Base-by-base conservation (phyloP, 2,113 vertebrate species). In the Aegotheles bennettii region DNA sequence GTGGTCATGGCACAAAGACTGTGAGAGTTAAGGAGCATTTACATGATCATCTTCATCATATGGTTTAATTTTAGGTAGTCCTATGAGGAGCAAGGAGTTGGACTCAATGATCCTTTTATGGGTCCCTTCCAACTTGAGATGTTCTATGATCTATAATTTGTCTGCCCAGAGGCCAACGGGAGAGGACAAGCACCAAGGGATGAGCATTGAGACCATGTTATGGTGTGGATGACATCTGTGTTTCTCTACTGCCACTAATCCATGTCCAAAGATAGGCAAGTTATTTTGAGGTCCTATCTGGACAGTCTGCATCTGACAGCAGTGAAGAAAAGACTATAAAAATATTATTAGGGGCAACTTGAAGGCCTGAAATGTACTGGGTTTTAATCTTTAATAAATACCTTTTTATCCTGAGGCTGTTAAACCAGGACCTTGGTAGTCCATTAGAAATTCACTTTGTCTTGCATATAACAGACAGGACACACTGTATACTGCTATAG, bases 261-360 rank as follows among this genome's bases (percentile, higher is more conserved):
- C 9, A 36, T 1, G 2, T 63, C 3, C 26, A 45, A 10, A 4
- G 7, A 3, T 33, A 10, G 26, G 6, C 7, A 60, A 38, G 7
- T 43, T 51, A 23, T 19, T 67, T 8, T 25, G 42, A 43, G 4
- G 12, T 70, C 8, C 8, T 42, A 3, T 48, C 21, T 63, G 42
- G 65, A 19, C 18, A 26, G 29, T 31, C 11, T 48, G 36, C 3
- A 20, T 20, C n/a, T 13, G 28, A 6, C 23, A 71, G 16, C 11
- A 45, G 16, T 53, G 6, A 79, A 75, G n/a, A 51, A 40, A 71
- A 59, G 38, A 74, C 7, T 38, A 23, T 42, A 13, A 71, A 11
- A 8, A 20, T 35, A 7, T 33, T 45, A 42, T 25, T 33, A 54
- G 12, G 9, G 19, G 20, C 16, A 85, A 29, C 20, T 35, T 67